A percentile compares a stretch with the other conserved stretches of the same genome.
Conservation (phyloP, 2,888 invertebrate species). For the Laspeyria flexula region DNA sequence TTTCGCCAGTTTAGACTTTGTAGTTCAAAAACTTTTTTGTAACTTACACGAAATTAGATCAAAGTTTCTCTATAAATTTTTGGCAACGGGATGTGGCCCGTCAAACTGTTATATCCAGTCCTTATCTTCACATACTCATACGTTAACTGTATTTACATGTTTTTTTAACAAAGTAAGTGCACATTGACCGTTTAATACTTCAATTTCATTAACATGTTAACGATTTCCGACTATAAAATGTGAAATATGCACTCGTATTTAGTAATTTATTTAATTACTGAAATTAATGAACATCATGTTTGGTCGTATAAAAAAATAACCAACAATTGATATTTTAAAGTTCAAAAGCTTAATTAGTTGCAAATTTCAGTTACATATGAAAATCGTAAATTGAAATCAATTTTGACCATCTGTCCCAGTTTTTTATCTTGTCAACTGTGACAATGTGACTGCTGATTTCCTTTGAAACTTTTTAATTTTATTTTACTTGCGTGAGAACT, state of each 20-base stretch:
- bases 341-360: conserved; percentile 5
- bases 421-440: conserved; percentile 5
- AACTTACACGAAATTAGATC: too few species aligned
- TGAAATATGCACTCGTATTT: too few species aligned
- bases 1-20: too few species aligned
- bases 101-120: too few species aligned
- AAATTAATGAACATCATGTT: neutral
- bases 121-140: too few species aligned
- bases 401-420: conserved; percentile 4
- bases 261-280: too few species aligned
- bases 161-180: neutral
- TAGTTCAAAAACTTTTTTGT: too few species aligned
- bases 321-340: neutral
- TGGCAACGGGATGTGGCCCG: too few species aligned
- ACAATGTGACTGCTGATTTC: conserved; percentile 2
- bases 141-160: too few species aligned
- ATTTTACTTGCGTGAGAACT: conserved; percentile 4
- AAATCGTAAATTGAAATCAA: conserved; percentile 5
- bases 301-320: neutral
- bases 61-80: too few species aligned
- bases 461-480: neutral
- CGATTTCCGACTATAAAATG: neutral
- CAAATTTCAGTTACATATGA: conserved; percentile 6
- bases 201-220: neutral
- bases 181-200: neutral